These are phyloP conservation scores for Bombus superbus DNA, from an alignment of 1,140 invertebrate genomes.

Conservation along the genomic window DNA sequence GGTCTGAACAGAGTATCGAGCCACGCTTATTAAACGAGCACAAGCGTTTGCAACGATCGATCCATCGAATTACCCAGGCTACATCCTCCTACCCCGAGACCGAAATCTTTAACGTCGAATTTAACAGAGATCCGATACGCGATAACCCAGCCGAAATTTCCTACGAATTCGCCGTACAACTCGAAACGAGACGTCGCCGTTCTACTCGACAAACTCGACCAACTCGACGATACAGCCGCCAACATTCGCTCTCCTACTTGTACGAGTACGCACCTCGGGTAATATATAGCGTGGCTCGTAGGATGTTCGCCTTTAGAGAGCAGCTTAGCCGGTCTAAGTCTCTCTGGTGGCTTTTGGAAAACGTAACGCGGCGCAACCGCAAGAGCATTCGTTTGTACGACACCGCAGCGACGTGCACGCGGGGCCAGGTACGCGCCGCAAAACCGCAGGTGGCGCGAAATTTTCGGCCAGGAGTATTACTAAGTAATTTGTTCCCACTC, in stretches of 20 bases:
- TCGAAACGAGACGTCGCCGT: not conserved
- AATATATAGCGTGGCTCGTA: not conserved
- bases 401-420: conserved; percentile 35
- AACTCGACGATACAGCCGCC: not conserved
- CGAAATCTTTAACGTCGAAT: too few species aligned
- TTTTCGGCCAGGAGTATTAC: conserved; percentile 67
- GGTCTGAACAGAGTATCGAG: too few species aligned
- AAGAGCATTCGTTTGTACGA: conserved; percentile 44
- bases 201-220: not conserved
- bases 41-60: not conserved
- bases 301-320: not conserved
- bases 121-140: too few species aligned
- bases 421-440: conserved; percentile 46
- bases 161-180: not conserved
- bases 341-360: conserved; percentile 10
- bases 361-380: conserved; percentile 22
- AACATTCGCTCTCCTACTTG: not conserved
- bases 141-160: not conserved
- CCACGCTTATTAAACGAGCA: not conserved
- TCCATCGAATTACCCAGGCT: not conserved
- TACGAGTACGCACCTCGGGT: not conserved
- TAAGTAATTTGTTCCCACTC: conserved; percentile 71
- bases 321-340: not conserved
- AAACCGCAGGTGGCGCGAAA: conserved; percentile 67
- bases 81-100: too few species aligned